A percentile compares a stretch with the other conserved stretches of the same genome.
Evolutionary conservation across 2,888 invertebrate species (phyloP).

Genomic region (Aethes cnicana): DNA sequence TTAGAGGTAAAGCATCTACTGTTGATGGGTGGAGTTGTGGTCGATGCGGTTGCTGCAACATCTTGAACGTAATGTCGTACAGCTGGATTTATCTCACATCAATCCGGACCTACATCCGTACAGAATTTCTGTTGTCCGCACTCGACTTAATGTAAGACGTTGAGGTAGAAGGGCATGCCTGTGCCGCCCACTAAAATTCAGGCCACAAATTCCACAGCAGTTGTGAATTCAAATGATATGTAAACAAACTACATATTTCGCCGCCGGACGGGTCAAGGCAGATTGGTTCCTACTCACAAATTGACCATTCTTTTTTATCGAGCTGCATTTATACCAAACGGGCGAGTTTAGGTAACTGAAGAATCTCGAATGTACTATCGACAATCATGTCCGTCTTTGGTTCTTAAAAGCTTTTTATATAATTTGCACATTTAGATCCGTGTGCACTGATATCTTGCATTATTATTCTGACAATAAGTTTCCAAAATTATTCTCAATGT

Average conservation of each 20-base stretch:
- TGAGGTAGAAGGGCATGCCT: conserved; percentile 4
- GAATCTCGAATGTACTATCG: too few relatives aligned
- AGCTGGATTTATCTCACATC: too few relatives aligned
- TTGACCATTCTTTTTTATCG: conserved; percentile 15
- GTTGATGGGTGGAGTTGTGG: conserved; percentile 13
- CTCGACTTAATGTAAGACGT: too few relatives aligned
- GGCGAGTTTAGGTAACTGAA: background rate
- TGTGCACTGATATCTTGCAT: too few relatives aligned
- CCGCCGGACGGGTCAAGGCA: conserved; percentile 24
- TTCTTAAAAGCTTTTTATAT: too few relatives aligned
- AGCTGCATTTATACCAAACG: background rate
- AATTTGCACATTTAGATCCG: too few relatives aligned
- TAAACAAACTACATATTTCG: conserved; percentile 26
- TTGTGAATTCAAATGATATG: conserved; percentile 28
- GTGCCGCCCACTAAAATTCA: conserved; percentile 1
- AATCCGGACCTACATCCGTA: too few relatives aligned
- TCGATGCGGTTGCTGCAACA: background rate
- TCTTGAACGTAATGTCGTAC: too few relatives aligned
- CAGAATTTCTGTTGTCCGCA: too few relatives aligned
- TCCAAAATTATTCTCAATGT: too few relatives aligned
- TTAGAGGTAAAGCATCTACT: conserved; percentile 53
- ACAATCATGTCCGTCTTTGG: too few relatives aligned
- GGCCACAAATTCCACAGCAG: conserved; percentile 23
- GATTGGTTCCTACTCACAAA: conserved; percentile 16
- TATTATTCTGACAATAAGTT: too few relatives aligned